Base-by-base conservation (phyloP, 2,888 invertebrate genomes). In the Metopia argyrocephala region DNA sequence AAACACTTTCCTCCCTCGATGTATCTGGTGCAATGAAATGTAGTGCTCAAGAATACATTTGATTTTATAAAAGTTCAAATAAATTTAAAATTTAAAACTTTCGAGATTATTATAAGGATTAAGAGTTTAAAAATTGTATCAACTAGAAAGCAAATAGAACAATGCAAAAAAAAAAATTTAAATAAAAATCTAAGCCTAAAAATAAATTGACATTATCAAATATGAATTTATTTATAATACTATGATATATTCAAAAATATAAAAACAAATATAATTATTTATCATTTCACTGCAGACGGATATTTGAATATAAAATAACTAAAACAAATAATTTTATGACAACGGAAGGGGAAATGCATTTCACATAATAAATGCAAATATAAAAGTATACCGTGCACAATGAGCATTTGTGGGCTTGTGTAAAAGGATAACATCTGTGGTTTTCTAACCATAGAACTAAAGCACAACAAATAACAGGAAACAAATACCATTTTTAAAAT, bases 321-420 rank as follows among this genome's bases (percentile, higher is more conserved):
- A 38, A 38, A 38, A 38, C 15, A 38, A 38, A 38, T 15, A 38
- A 4, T 38, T 12, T 12, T 38, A 15, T 38, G 38, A 38, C 9
- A 15, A 15, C 38, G 38, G 38, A 38, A 38, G 38, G 12, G 38
- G 31, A 38, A 38, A 38, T 38, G 38, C 38, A 12, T 38, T 38
- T 38, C 15, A 38, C 38, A 38, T 38, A 12, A 69, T 65, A 62
- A 64, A 54, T 28, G 4, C 20, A 21, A 38, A 25, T 56, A 46
- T 7, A 46, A 23, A 25, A 23, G 20, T 23, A 61, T 18, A 38
- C 38, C 15, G 3, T 59, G 28, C 4, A 59, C 25, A 38, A 20
- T 25, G 18, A 66, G 38, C 59, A 54, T 20, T 38, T 71, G 54
- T 20, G 20, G 23, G 0, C 38, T 1, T 15, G n/a, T 38, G 38